Evolutionary conservation across 2,113 vertebrate species (phyloP).

Genomic region (Caranx melampygus): DNA sequence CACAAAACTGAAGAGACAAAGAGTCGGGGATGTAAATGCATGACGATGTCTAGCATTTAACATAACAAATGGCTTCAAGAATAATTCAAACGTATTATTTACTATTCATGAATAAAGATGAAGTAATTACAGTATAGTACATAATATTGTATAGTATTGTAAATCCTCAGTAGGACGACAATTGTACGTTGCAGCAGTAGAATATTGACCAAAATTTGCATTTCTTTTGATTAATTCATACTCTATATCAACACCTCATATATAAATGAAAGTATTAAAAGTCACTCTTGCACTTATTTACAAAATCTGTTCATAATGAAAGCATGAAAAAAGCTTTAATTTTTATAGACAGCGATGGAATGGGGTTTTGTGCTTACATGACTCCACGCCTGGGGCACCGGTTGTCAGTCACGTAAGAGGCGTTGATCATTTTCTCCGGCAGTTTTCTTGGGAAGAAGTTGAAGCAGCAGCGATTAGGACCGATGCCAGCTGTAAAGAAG

Average conservation of each 20-base stretch:
- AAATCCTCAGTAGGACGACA: no score
- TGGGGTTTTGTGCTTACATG: slow-evolving; percentile 61
- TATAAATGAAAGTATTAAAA: no score
- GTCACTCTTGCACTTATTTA: background rate
- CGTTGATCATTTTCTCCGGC: accelerated
- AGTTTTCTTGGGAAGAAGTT: background rate
- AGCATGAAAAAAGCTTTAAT: background rate
- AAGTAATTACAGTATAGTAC: no score
- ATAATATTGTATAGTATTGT: no score
- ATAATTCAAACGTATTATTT: no score
- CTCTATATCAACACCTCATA: no score
- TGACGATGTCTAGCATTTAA: no score
- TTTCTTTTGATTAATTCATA: no score
- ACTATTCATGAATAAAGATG: no score
- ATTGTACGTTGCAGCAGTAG: no score
- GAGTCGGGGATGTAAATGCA: background rate
- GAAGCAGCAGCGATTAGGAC: slow-evolving; percentile 71
- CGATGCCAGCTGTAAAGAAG: slow-evolving; percentile 1
- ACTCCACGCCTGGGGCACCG: slow-evolving; percentile 40
- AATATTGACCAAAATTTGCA: no score
- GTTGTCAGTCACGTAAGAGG: background rate
- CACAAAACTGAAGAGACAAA: slow-evolving; percentile 49
- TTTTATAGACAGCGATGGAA: background rate
- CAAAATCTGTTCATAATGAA: background rate
- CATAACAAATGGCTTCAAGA: no score